Percentiles rank a stretch among this genome's conserved stretches.
Evolutionary conservation across 1,140 invertebrate species (phyloP).

Genomic region (Magallana angulata): DNA sequence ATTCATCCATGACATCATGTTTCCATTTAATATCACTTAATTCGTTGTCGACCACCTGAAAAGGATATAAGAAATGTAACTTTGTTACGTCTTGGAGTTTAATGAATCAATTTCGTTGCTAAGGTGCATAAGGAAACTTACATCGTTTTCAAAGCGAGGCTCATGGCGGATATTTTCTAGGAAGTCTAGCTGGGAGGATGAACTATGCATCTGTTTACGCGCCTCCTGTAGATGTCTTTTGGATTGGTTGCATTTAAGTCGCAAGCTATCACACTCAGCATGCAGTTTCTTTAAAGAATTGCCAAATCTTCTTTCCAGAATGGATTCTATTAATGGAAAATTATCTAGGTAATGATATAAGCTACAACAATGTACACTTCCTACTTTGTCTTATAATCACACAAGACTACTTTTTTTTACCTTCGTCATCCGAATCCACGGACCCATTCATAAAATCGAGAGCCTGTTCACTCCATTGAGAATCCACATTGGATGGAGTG

Average conservation of each 20-base stretch:
- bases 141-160: neutral
- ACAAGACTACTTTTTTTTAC: neutral
- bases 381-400: too few relatives aligned
- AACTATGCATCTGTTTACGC: neutral
- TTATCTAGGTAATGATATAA: neutral
- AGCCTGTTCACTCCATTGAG: neutral
- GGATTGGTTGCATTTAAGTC: neutral
- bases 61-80: too few relatives aligned
- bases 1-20: neutral
- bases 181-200: neutral
- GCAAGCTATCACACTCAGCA: slow-evolving; percentile 4
- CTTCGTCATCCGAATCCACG: neutral
- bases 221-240: slow-evolving; percentile 12
- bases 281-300: neutral
- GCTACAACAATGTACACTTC: too few relatives aligned
- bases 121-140: neutral
- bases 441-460: neutral
- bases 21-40: slow-evolving; percentile 21
- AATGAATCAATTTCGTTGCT: too few relatives aligned
- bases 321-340: neutral
- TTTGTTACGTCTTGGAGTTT: too few relatives aligned
- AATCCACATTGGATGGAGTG: neutral
- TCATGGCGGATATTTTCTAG: neutral
- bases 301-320: neutral
- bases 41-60: neutral